Evolutionary conservation across 2,888 invertebrate species (phyloP), one percentile per base, ranked within the genome.

Genomic region (Tachystola acroxantha): DNA sequence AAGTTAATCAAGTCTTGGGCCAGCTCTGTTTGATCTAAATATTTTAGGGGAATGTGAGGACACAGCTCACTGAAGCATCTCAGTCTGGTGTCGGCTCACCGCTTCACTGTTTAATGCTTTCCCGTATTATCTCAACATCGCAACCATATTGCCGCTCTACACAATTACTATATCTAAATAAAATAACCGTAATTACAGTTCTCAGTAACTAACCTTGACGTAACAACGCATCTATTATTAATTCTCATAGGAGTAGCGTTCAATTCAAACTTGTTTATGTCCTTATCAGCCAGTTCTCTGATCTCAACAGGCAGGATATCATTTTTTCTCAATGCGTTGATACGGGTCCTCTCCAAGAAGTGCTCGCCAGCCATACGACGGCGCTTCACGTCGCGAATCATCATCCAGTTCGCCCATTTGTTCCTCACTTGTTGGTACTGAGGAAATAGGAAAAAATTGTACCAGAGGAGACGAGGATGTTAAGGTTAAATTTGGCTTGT

Each of bases 331-430:
- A 99, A 64, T 0, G 95, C 92, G 71, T 96, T 94, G 0, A 96
- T 86, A 39, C 97, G 91, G 37, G 96, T 82, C 46, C 98, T 89
- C 40, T 93, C 91, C 1, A 92, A 89, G 28, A 92, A 95, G 68
- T 92, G 88, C 64, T 96, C 91, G 25, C 91, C 90, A 0, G 93
- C 91, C 61, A 91, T 85, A 57, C 92, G 90, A 36, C 98, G 89
- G 20, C 95, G 89, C 64, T 95, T 95, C 0, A 94, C 93, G 72
- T 99, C 98, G 45, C 94, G 89, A 31, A 93, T 88, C 95, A 97
- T 97, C 61, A 90, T 89, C 89, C 93, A 93, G 68, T 95, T 93
- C 0, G 93, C 91, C 90, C 93, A 96, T 86, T 93, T 93, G 29
- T 89, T 89, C 24, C 94, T 89, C 9, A 92, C 84, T 89, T 93